Evolutionary conservation across 1,140 invertebrate genomes (phyloP).

Genomic region (Tetramorium parvispinum): DNA sequence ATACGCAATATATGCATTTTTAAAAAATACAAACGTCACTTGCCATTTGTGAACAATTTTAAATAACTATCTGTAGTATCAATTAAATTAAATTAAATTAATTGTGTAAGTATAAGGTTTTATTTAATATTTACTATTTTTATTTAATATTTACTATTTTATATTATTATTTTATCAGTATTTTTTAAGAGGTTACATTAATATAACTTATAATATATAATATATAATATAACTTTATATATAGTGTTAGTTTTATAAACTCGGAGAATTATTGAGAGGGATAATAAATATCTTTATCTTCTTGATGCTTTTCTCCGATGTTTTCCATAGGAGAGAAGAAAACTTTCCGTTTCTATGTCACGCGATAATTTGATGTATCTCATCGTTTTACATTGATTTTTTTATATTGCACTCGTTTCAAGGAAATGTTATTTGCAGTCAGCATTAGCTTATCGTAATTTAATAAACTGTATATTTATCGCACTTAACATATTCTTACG

Average conservation of each 20-base stretch:
- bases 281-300: background rate
- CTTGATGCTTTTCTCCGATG: background rate
- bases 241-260: background rate
- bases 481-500: conserved; percentile 12
- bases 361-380: conserved; percentile 26
- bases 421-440: conserved; percentile 52
- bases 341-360: conserved; percentile 37
- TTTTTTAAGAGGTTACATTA: background rate
- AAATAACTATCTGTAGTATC: background rate
- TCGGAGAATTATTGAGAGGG: background rate
- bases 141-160: background rate
- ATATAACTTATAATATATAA: background rate
- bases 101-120: background rate
- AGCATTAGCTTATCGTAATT: conserved; percentile 52
- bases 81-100: conserved; percentile 13
- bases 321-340: background rate
- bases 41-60: background rate
- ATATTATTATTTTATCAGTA: background rate
- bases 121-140: background rate
- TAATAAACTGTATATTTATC: conserved; percentile 51
- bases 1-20: background rate
- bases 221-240: background rate
- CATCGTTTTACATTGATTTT: background rate
- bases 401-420: conserved; percentile 7
- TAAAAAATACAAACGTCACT: background rate